A percentile compares a stretch with the other conserved stretches of the same genome.
Evolutionary conservation across 1,140 invertebrate genomes (phyloP).

Genomic region (Magallana ariakensis): DNA sequence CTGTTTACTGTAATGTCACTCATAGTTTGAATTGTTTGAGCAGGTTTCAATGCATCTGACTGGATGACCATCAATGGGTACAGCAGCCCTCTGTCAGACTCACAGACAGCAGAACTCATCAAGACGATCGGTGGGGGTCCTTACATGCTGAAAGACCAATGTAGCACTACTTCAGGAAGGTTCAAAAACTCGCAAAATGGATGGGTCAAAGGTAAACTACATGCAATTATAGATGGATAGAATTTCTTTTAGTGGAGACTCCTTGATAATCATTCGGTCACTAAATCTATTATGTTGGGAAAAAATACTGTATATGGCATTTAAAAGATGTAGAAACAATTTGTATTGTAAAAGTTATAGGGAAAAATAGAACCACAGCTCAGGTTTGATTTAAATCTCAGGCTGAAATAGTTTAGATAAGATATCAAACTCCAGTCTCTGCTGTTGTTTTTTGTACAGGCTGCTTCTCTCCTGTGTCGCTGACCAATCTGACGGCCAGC

Average conservation of each 20-base stretch:
- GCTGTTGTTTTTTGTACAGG: neutral
- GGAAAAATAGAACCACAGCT: too few species aligned
- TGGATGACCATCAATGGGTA: constrained; percentile 35
- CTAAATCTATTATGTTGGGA: too few species aligned
- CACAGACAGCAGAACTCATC: constrained; percentile 17
- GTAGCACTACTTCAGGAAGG: neutral
- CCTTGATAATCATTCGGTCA: too few species aligned
- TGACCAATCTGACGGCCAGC: neutral
- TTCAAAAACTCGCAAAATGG: constrained; percentile 13
- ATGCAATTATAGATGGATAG: neutral
- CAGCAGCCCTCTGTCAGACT: constrained; percentile 21
- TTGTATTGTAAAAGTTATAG: too few species aligned
- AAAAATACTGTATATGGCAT: too few species aligned
- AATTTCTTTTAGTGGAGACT: neutral
- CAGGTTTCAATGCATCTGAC: constrained; percentile 1
- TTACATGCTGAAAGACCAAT: constrained; percentile 6
- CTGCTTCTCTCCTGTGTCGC: constrained; percentile 1
- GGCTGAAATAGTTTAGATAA: neutral
- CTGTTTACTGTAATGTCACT: too few species aligned
- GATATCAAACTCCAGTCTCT: neutral
- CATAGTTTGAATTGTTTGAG: neutral
- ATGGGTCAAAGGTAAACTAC: constrained; percentile 20
- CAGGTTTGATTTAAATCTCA: too few species aligned
- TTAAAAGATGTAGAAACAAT: too few species aligned
- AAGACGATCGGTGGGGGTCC: neutral